Percentiles rank a stretch among this genome's conserved stretches.
These are phyloP conservation scores for Cygnus buccinator DNA, from an alignment of 2,113 vertebrate genomes.

Conservation along the genomic window DNA sequence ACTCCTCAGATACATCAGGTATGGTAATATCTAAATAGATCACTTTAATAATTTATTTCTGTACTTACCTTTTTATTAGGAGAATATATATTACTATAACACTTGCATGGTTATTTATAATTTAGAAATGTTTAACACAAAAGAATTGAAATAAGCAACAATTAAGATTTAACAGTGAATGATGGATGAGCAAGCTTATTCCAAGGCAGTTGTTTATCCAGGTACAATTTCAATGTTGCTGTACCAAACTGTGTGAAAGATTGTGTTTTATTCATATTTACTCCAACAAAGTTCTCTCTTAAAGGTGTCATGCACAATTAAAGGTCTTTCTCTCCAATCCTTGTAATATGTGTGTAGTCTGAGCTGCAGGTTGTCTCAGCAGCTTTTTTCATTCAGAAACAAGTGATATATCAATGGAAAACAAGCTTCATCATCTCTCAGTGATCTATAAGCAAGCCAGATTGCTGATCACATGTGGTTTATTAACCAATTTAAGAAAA, in stretches of 20 bases:
- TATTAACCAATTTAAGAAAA: slow-evolving; percentile 17
- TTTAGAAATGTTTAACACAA: slow-evolving; percentile 69
- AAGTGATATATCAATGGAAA: slow-evolving; percentile 5
- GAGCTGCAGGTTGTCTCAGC: background rate
- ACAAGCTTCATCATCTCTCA: slow-evolving; percentile 2
- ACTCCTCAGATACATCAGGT: slow-evolving; percentile 31
- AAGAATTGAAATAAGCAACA: slow-evolving; percentile 47
- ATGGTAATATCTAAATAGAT: slow-evolving; percentile 37
- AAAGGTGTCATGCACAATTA: slow-evolving; percentile 9
- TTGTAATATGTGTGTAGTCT: background rate
- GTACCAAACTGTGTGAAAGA: slow-evolving; percentile 23
- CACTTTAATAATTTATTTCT: slow-evolving; percentile 56
- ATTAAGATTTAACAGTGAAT: slow-evolving; percentile 66
- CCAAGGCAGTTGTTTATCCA: slow-evolving; percentile 29
- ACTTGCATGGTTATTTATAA: slow-evolving; percentile 46
- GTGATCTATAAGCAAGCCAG: background rate
- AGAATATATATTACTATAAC: slow-evolving; percentile 42
- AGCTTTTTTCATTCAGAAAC: slow-evolving; percentile 31
- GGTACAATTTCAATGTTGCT: background rate
- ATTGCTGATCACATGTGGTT: background rate
- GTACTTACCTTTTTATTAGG: slow-evolving; percentile 63
- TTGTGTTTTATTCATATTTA: slow-evolving; percentile 21
- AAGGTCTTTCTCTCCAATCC: background rate
- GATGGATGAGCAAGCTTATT: slow-evolving; percentile 34
- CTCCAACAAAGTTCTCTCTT: slow-evolving; percentile 11